These are phyloP conservation scores for Atlantisia rogersi DNA, from an alignment of 2,113 vertebrate species.

Conservation along the genomic window DNA sequence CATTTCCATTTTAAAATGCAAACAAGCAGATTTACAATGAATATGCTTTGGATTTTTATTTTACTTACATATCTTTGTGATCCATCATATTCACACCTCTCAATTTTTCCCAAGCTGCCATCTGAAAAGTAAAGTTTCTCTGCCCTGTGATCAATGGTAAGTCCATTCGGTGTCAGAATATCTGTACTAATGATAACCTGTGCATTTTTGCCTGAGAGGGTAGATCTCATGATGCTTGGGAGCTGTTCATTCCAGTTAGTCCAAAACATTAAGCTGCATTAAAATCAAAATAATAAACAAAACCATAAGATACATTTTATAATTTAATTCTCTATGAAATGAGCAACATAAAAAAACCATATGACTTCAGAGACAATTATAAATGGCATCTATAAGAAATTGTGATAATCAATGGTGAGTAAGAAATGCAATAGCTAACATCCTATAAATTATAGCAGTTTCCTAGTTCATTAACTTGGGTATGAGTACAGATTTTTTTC, in stretches of 20 bases:
- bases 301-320: conserved; percentile 39
- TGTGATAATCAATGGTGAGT: not conserved
- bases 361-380: not conserved
- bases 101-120: conserved; percentile 93
- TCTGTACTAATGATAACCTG: conserved; percentile 90
- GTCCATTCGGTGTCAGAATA: conserved; percentile 93
- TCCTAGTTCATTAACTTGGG: not conserved
- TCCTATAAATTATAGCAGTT: not conserved
- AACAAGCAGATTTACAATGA: not conserved
- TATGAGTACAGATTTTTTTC: not conserved
- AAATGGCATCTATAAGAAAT: not conserved
- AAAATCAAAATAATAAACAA: conserved; percentile 48
- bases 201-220: conserved; percentile 89
- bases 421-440: not conserved
- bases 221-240: conserved; percentile 96
- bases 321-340: not conserved
- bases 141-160: conserved; percentile 92
- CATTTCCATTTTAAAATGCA: not conserved
- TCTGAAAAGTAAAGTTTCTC: conserved; percentile 98
- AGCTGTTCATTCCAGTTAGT: conserved; percentile 99
- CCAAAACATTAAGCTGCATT: conserved; percentile 96
- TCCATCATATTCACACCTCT: conserved; percentile 96
- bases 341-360: not conserved
- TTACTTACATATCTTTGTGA: conserved; percentile 92
- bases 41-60: not conserved